Base-by-base conservation (phyloP, 2,797 vertebrate genomes). In the Oophaga sylvatica region DNA sequence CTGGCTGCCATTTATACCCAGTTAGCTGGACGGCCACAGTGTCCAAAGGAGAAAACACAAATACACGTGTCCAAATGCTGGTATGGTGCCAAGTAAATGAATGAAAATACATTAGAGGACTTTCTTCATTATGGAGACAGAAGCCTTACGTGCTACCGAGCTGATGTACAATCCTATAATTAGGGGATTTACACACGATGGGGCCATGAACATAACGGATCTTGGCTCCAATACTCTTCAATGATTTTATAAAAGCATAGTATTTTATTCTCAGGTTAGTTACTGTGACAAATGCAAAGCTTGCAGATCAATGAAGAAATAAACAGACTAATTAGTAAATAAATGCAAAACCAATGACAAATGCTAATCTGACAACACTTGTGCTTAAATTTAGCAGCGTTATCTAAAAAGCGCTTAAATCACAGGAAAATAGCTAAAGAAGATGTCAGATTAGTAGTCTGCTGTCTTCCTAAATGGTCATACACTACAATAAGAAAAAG, bases 221-320 rank as follows among this genome's bases (percentile, higher is more conserved):
- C 65, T 73, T 76, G 31, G 53, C 77, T 63, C 57, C 29, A 19
- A 80, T 19, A 80, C 26, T 80, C 53, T 10, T 56, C 84, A 84
- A 70, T 45, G 62, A 71, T 84, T 78, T 76, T 87, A 57, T 60
- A 41, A 70, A 71, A 73, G 62, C 53, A 29, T 60, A 65, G 17
- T 85, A 75, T 85, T 62, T 85, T 85, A 75, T 88, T 85, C 60
- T 88, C 31, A 75, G 78, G 77, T 85, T 85, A 85, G 70, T 81
- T 85, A 65, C 78, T 81, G 41, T 65, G 77, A 75, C 63, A 88
- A 26, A 65, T 75, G 41, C 78, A 88, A 73, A 56, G 41, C 77
- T 85, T 65, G 77, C 82, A 67, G 76, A 88, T 88, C 82, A 76
- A 88, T 75, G 59, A 48, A 71, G 82, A 73, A 65, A 79, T 67